Base-by-base conservation (phyloP, 2,113 vertebrate genomes). In the Eublepharis macularius region DNA sequence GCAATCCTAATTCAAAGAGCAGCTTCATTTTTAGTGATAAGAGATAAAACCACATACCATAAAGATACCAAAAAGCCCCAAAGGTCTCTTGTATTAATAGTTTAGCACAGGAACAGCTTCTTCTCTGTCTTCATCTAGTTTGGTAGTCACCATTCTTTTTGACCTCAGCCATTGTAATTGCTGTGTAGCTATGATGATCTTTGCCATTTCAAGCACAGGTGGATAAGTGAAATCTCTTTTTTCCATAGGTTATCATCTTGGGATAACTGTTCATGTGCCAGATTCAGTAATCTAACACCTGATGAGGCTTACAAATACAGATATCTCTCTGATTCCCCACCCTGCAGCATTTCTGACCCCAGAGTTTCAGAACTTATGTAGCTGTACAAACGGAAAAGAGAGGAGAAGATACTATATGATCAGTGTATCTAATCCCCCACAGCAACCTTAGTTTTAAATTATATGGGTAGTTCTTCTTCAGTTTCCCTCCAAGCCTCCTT, bases 391-490 rank as follows among this genome's bases (percentile, higher is more conserved):
- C 29, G 65, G n/a, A 60, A 29, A 36, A 19, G 39, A 65, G 39
- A 65, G 32, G 26, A 65, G 16, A 80, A 41, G 36, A 17, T 70
- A n/a, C n/a, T 70, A 39, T 21, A 2, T 16, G 34, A 70, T 70
- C 69, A 69, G n/a, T 16, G 34, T 69, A 34, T 76, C 17, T 49
- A 78, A 92, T 75, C 54, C 39, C 74, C 72, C 81, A 57, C 19
- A 11, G 34, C n/a, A 79, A 39, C 0, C 36, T 57, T 47, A 16
- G 17, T 19, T 84, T 54, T 49, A 57, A 90, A 82, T 54, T 4
- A 2, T 43, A 32, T 43, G 36, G 88, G 41, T 87, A 87, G 78
- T 24, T 77, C 14, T 87, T 91, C 80, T 90, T 94, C 90, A 63
- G 45, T 86, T 84, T 89, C 84, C 1, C 68, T 43, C 74, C 84